Conservation (phyloP, 2,113 vertebrate species). For the Chaetops frenatus region DNA sequence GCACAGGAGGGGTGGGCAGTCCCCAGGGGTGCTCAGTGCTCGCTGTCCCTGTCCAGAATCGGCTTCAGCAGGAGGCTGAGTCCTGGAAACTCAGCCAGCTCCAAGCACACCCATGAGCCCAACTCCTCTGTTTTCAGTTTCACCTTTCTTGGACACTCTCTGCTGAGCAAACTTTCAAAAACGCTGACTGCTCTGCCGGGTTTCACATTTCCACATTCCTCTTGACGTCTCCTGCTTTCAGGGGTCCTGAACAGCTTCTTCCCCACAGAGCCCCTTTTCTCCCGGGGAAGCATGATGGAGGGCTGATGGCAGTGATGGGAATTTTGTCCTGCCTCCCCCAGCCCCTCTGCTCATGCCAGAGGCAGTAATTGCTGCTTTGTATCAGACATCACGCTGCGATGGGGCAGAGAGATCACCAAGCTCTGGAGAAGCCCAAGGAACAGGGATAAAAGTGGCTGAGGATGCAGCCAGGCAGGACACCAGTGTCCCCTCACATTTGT, state of each 20-base stretch:
- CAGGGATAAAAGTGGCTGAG: not conserved
- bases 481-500: rapidly evolving
- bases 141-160: not conserved
- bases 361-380: not conserved
- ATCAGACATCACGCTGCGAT: not conserved
- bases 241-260: not conserved
- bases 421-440: not conserved
- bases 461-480: not conserved
- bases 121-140: not conserved
- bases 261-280: not conserved
- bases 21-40: not conserved
- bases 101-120: rapidly evolving
- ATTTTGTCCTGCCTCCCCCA: not conserved
- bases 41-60: rapidly evolving
- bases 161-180: not conserved
- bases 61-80: not conserved
- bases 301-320: not conserved
- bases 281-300: not conserved
- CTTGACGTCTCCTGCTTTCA: not conserved
- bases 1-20: no score
- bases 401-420: not conserved
- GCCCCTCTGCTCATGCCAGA: not conserved
- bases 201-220: not conserved
- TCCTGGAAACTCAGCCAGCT: not conserved
- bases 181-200: not conserved